Base-by-base conservation (phyloP, 2,113 vertebrate species). In the Hippocampus barbouri region DNA sequence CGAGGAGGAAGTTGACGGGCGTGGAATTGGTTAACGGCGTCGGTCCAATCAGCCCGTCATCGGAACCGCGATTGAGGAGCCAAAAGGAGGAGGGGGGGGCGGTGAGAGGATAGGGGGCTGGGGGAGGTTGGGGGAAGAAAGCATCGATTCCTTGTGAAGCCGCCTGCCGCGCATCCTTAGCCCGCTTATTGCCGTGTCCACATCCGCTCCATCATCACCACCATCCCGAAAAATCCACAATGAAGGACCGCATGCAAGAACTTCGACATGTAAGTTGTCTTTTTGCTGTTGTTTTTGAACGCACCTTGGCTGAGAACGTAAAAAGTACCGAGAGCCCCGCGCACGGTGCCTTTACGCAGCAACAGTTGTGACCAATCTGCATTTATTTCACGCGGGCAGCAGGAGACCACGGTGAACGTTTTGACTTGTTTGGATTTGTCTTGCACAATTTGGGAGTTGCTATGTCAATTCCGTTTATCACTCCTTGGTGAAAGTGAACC, bases 161-260 rank as follows among this genome's bases (percentile, higher is more conserved):
- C 73, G 74, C 38, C 69, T 63, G 71, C 79, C 80, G 85, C 90
- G 49, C 77, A 61, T 74, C 70, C 49, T 74, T 72, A 5, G 64
- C 69, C 63, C 69, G 76, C 68, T 78, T 43, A 74, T 60, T 16
- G 47, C 15, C 69, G 0, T 77, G 67, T 82, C 68, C n/a, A 25
- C 68, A 69, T 41, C 74, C 27, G 47, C 76, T 81, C 78, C 82
- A 84, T 74, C 84, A 75, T 21, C 74, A 61, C 66, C 62, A 69
- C 25, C 40, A 76, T 41, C 21, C 78, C 70, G 40, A 8, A 60
- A 25, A 38, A 30, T 40, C 25, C 34, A 43, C 68, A 85, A 91
- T 91, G 89, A 91, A 91, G 83, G 89, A 92, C 81, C 90, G 90
- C 64, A 91, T 88, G 82, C 89, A 89, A 76, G 89, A 92, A 89